Evolutionary conservation across 2,113 vertebrate species (phyloP).

Genomic region (Irena cyanogastra): DNA sequence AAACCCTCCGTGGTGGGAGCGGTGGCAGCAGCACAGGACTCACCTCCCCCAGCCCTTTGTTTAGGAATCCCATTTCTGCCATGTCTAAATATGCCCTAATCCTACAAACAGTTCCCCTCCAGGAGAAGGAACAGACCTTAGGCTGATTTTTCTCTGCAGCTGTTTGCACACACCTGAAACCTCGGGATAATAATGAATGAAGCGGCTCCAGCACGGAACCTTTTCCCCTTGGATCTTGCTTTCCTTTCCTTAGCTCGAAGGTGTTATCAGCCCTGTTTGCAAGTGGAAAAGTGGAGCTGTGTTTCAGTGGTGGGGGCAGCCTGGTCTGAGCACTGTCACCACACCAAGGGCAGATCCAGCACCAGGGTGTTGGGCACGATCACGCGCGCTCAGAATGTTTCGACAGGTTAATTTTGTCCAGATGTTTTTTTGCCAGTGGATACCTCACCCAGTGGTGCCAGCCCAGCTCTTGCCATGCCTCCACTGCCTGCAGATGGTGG

Average conservation of each 20-base stretch:
- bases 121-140: constrained; percentile 29
- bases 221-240: background rate
- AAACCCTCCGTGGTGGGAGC: constrained; percentile 27
- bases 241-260: background rate
- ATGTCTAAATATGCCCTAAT: constrained; percentile 31
- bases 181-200: background rate
- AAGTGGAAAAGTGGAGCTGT: background rate
- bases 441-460: background rate
- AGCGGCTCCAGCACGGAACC: rapidly evolving
- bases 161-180: background rate
- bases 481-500: background rate
- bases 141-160: background rate
- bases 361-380: rapidly evolving
- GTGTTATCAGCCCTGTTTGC: rapidly evolving
- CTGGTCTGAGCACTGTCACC: background rate
- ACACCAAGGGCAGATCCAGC: background rate
- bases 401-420: background rate
- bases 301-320: background rate
- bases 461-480: background rate
- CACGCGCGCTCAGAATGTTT: rapidly evolving
- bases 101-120: constrained; percentile 18
- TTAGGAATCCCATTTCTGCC: constrained; percentile 39
- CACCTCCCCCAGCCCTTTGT: constrained; percentile 4
- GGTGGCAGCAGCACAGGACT: background rate
- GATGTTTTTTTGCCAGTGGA: background rate